Conservation (phyloP, 1,140 invertebrate genomes). For the Dreissena rostriformis region DNA sequence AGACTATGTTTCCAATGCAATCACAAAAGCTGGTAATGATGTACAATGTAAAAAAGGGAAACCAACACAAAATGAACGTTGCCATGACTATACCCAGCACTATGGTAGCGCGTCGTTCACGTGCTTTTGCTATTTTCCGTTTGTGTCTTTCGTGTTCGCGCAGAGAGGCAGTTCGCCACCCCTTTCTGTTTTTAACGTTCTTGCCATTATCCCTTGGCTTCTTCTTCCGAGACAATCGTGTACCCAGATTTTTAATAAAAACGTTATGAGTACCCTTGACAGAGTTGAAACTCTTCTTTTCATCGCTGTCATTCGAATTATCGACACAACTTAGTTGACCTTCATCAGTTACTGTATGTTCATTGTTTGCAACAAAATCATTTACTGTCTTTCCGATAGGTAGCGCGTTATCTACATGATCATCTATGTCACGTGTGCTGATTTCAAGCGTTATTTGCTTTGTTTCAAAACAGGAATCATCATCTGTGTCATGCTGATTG, state of each 20-base stretch:
- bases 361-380: too few relatives aligned
- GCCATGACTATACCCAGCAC: conserved; percentile 99
- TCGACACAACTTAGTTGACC: too few relatives aligned
- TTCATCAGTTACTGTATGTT: too few relatives aligned
- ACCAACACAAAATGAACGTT: conserved; percentile 99
- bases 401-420: too few relatives aligned
- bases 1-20: conserved; percentile 93
- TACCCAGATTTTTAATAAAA: background rate
- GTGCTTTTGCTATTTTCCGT: conserved; percentile 95
- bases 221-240: conserved; percentile 31
- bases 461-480: too few relatives aligned
- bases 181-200: conserved; percentile 37
- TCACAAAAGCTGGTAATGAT: conserved; percentile 91
- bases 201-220: conserved; percentile 38
- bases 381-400: too few relatives aligned
- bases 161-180: conserved; percentile 55
- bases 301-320: too few relatives aligned
- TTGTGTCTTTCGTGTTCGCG: conserved; percentile 95
- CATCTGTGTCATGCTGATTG: too few relatives aligned
- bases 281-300: too few relatives aligned
- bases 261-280: too few relatives aligned
- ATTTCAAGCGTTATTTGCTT: too few relatives aligned
- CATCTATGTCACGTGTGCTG: too few relatives aligned
- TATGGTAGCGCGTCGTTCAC: conserved; percentile 97
- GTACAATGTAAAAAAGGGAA: conserved; percentile 99